Evolutionary conservation across 2,113 vertebrate species (phyloP).

Genomic region (Eurystomus gularis): DNA sequence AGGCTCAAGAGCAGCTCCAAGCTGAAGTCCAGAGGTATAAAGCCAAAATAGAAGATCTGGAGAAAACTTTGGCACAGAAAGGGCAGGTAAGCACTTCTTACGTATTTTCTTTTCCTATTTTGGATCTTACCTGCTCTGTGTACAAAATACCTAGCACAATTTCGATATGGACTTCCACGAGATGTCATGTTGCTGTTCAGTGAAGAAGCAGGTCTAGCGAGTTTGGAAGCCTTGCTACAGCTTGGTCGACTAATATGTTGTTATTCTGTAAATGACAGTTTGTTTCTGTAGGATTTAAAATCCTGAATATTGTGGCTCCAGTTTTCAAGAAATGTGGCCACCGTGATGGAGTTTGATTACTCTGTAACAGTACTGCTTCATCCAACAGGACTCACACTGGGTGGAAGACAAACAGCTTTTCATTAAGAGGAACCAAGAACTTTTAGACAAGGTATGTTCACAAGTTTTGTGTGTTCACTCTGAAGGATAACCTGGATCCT

Average conservation of each 20-base stretch:
- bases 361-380: constrained; percentile 59
- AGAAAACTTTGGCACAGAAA: constrained; percentile 89
- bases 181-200: neutral
- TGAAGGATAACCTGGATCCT: neutral
- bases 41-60: constrained; percentile 97
- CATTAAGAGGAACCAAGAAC: constrained; percentile 93
- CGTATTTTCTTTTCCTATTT: neutral
- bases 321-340: neutral
- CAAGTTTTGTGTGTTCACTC: neutral
- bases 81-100: constrained; percentile 84
- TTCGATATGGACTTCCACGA: neutral
- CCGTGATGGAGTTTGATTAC: constrained; percentile 22
- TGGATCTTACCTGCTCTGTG: neutral
- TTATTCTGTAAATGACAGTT: neutral
- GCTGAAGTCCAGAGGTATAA: constrained; percentile 92
- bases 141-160: neutral
- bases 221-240: neutral
- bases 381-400: constrained; percentile 94
- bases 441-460: constrained; percentile 89
- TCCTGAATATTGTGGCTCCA: neutral
- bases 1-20: constrained; percentile 95
- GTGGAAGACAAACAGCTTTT: constrained; percentile 98
- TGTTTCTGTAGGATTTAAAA: neutral
- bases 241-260: neutral
- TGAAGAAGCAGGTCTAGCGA: neutral